Evolutionary conservation across 2,797 vertebrate species (phyloP).

Genomic region (Eospalax fontanierii): DNA sequence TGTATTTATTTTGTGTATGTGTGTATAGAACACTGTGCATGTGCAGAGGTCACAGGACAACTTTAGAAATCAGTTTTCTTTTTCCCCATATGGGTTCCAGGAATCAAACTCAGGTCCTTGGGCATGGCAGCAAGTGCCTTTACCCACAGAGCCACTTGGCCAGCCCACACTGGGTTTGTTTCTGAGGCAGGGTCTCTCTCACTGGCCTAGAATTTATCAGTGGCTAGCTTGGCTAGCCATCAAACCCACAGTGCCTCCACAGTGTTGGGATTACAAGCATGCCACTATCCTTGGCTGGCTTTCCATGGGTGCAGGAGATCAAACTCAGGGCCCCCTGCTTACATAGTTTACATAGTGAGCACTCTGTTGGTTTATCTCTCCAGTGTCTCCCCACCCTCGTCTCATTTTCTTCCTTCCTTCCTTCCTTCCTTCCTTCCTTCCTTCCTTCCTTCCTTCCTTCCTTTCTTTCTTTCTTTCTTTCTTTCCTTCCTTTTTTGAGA

Average conservation of each 20-base stretch:
- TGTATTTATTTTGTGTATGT: background rate
- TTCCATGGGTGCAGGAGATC: background rate
- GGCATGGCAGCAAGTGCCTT: background rate
- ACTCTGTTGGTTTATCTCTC: background rate
- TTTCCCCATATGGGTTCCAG: background rate
- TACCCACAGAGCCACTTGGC: background rate
- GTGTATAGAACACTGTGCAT: too few relatives aligned
- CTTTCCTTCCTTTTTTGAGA: too few relatives aligned
- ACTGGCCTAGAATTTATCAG: background rate
- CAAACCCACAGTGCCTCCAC: too few relatives aligned
- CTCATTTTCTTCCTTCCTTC: background rate
- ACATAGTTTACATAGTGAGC: background rate
- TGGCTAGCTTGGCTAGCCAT: background rate
- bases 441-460: too few relatives aligned
- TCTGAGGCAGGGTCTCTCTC: background rate
- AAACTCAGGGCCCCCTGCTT: background rate
- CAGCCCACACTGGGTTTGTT: background rate
- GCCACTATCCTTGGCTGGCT: background rate
- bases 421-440: too few relatives aligned
- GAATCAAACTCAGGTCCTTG: background rate
- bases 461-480: too few relatives aligned
- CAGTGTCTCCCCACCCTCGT: background rate
- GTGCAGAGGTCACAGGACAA: background rate
- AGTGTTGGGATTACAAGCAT: background rate
- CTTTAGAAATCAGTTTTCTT: background rate